Base-by-base conservation (phyloP, 2,888 invertebrate genomes). In the Chrysomela aeneicollis region DNA sequence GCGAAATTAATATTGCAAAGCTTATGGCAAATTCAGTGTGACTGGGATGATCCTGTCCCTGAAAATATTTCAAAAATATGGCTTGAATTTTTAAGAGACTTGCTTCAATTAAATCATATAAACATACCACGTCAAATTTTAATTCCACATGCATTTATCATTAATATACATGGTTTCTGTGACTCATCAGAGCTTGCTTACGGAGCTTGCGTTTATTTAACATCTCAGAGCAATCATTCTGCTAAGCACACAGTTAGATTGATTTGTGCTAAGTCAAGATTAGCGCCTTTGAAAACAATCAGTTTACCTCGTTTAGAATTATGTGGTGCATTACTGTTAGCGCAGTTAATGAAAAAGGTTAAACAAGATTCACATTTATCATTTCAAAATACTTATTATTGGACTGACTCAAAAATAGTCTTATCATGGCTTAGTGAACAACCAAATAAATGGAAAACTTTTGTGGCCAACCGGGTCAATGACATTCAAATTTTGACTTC, bases 351-450 rank as follows among this genome's bases (percentile, higher is more conserved):
- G 10, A 17, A 8, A 49, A 49, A 18, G 49, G 18, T 2, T 8
- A 8, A 18, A 18, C 19, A 1, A 19, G 19, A 6, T 18, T 49
- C 1, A 18, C 17, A 19, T 8, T 49, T 18, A 49, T 10, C 15
- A 49, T 49, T 18, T 12, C 12, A 8, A 12, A 49, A 49, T 18
- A 26, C 8, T 49, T 32, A 53, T 35, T 62, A 35, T 35, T 74
- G 71, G 69, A 67, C 71, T 0, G 71, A 72, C 53, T 70, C 69
- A 1, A 64, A 35, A 50, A 72, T 74, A 46, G 67, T 67, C 5
- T 35, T 69, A 17, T 49, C 68, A 9, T 70, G 69, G 63, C 46
- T 68, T 30, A 46, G 12, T 5, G 32, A 62, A 17, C 46, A 59
- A 5, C 59, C 67, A 32, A 61, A 57, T 35, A 30, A 12, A 17